These are phyloP conservation scores for Fissipunctia ypsillon DNA, from an alignment of 2,888 invertebrate genomes.

Conservation along the genomic window DNA sequence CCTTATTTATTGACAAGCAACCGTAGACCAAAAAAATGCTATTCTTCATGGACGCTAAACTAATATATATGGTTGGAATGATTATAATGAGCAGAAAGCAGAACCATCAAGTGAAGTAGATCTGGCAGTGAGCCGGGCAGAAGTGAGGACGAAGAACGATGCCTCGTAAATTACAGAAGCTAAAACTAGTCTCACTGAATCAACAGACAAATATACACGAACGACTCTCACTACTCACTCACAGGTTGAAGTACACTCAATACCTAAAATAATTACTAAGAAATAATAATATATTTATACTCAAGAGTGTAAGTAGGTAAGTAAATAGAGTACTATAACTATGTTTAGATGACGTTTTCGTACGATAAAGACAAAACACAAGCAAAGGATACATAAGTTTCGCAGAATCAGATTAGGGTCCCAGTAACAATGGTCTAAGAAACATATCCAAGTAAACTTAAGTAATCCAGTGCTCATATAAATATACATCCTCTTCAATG, in stretches of 20 bases:
- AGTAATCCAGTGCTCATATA: constrained; percentile 62
- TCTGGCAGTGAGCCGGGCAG: constrained; percentile 31
- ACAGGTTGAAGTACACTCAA: constrained; percentile 20
- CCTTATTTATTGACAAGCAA: no score
- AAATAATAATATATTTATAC: no score
- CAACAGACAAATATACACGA: constrained; percentile 46
- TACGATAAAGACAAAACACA: constrained; percentile 48
- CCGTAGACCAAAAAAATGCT: no score
- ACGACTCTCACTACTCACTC: constrained; percentile 25
- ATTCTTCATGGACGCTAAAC: no score
- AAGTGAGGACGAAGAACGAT: constrained; percentile 18
- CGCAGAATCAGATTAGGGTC: constrained; percentile 57
- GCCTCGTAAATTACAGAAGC: constrained; percentile 44
- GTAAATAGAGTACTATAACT: constrained; percentile 2
- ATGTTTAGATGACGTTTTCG: constrained; percentile 25
- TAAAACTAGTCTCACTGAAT: constrained; percentile 53
- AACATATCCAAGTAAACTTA: constrained; percentile 65
- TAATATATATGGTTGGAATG: no score
- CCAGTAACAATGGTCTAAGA: constrained; percentile 62
- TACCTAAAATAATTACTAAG: no score
- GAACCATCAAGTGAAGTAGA: constrained; percentile 20
- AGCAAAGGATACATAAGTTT: constrained; percentile 52
- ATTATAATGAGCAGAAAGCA: constrained; percentile 25
- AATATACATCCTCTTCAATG: constrained; percentile 46
- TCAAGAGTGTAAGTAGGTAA: constrained; percentile 21